A percentile compares a stretch with the other conserved stretches of the same genome.
phyloP scores from a whole-genome alignment of 92 coral and sea anemone species.

The Palythoa caribaeorum region DNA sequence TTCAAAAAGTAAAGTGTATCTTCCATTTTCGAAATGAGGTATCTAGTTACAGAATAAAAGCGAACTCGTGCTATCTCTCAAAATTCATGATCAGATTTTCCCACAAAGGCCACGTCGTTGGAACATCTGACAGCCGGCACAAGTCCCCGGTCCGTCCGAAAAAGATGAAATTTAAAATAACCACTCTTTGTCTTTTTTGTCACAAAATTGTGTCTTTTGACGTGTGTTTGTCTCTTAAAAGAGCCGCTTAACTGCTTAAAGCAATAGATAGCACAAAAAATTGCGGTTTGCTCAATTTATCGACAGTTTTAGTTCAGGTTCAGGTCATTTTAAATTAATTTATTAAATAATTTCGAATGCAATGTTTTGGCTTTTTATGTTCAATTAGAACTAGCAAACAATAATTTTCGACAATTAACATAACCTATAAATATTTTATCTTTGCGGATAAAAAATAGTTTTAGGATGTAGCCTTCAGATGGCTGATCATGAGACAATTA shows the following conservation, averaged over 20 bases:
- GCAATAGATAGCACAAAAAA: too few species aligned
- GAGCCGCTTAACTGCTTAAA: neutral
- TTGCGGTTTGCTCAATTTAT: neutral
- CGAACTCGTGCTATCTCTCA: neutral
- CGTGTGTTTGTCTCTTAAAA: neutral
- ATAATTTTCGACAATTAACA: neutral
- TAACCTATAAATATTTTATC: neutral
- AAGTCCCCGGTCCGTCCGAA: neutral
- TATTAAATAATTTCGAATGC: neutral
- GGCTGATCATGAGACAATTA: too few species aligned
- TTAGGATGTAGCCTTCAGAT: neutral
- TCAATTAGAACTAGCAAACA: slow-evolving; percentile 2
- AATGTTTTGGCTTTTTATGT: neutral
- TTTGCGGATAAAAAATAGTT: neutral
- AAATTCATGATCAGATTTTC: neutral
- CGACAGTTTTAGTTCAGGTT: neutral
- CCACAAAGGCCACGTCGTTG: too few species aligned
- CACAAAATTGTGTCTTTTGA: too few species aligned
- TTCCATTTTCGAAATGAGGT: neutral
- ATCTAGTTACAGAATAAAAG: neutral
- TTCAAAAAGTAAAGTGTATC: neutral
- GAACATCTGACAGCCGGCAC: neutral
- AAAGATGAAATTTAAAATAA: neutral
- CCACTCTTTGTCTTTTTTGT: too few species aligned
- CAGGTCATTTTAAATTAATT: neutral